These are phyloP conservation scores for Notamacropus eugenii DNA, from an alignment of 2,797 vertebrate species.

Conservation along the genomic window DNA sequence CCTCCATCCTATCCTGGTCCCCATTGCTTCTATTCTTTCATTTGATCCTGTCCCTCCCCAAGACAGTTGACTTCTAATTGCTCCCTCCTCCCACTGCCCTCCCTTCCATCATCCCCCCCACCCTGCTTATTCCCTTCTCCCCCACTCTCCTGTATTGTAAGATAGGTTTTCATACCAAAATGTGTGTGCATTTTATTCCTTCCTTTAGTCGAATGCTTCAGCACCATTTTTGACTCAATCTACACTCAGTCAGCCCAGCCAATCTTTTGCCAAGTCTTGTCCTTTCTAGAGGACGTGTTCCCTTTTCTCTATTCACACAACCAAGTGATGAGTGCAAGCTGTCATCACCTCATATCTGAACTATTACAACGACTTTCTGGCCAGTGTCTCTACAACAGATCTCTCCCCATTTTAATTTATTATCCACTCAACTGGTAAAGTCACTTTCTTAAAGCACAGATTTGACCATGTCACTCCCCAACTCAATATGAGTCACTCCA, in stretches of 20 bases:
- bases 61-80: too few species aligned
- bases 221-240: background rate
- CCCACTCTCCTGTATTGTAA: too few species aligned
- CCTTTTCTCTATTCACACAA: background rate
- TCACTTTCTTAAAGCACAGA: background rate
- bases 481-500: background rate
- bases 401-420: background rate
- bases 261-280: background rate
- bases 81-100: too few species aligned
- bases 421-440: background rate
- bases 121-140: too few species aligned
- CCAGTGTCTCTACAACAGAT: background rate
- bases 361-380: background rate
- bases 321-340: background rate
- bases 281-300: background rate
- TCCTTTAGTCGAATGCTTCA: too few species aligned
- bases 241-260: background rate
- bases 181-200: too few species aligned
- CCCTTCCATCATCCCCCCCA: too few species aligned
- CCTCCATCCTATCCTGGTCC: too few species aligned
- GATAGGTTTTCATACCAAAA: too few species aligned
- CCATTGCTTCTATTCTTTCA: too few species aligned
- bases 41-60: too few species aligned
- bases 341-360: background rate
- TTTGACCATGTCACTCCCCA: background rate